Evolutionary conservation across 2,888 invertebrate genomes (phyloP), one percentile per base, ranked within the genome.

Genomic region (Xiphydria camelus): DNA sequence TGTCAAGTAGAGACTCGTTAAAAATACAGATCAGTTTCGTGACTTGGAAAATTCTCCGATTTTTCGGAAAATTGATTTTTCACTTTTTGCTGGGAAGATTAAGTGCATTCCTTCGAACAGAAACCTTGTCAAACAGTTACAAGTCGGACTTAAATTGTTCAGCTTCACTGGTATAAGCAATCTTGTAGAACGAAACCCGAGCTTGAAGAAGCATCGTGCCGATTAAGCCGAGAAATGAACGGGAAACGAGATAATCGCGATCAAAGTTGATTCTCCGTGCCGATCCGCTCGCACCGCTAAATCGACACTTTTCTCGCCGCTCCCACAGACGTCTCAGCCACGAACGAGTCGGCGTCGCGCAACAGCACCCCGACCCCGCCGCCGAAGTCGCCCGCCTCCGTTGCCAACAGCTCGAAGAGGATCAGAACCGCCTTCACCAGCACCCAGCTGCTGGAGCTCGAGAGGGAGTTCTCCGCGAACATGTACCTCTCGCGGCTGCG

Each of bases 391-490:
- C 73, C 73, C 2, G 67, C 64, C 25, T 70, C 71, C 10, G 57
- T 70, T 14, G 60, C 57, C n/a, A 70, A 84, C 53, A 89, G 89
- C 1, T 90, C 89, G 62, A 93, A 93, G 73, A 81, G 95, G 47
- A 94, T 95, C 52, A 82, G 96, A 29, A 96, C 95, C 0, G 95
- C 95, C 0, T 96, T 95, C 73, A 94, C 94, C 2, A 93, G 93
- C 57, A 90, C 88, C 0, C 76, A 95, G 41, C 89, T 94, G 65
- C 76, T 96, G 44, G 94, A 95, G 74, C 78, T 75, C 4, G 83
- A 68, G 60, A 72, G 93, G 39, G 95, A 94, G 70, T 96, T 95
- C 74, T 81, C 90, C 0, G 77, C 86, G 59, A 95, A 94, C 70
- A 94, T 93, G 86, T 96, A 96, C 68, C 77, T 96, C 22, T 93